These are phyloP conservation scores for Trypoxylon attenuatum DNA, from an alignment of 2,888 invertebrate species.

Conservation along the genomic window DNA sequence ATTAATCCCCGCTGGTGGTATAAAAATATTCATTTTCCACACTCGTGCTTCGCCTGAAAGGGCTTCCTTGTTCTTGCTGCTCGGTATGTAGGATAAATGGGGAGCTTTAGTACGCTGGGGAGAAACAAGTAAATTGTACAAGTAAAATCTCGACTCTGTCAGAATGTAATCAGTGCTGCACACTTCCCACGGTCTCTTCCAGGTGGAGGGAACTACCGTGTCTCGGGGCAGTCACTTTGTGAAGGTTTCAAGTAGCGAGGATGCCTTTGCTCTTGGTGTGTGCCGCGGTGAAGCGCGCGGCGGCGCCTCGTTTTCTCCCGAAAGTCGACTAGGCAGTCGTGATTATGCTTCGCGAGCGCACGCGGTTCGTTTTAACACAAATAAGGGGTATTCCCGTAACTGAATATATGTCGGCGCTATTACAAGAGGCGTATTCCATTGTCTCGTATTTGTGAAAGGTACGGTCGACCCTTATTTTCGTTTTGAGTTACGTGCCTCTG, in stretches of 20 bases:
- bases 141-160: conserved; percentile 39
- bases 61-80: background rate
- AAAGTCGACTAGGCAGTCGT: conserved; percentile 9
- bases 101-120: conserved; percentile 19
- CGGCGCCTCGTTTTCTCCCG: conserved; percentile 10
- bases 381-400: conserved; percentile 22
- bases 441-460: conserved; percentile 7
- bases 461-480: background rate
- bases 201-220: conserved; percentile 39
- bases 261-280: conserved; percentile 31
- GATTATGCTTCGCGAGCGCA: conserved; percentile 12
- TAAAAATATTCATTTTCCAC: background rate
- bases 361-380: conserved; percentile 26
- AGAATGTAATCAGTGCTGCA: conserved; percentile 38
- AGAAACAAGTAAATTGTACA: conserved; percentile 34
- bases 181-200: conserved; percentile 28
- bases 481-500: background rate
- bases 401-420: too few relatives aligned
- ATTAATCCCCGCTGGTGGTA: background rate
- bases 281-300: too few relatives aligned
- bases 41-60: background rate
- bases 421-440: too few relatives aligned
- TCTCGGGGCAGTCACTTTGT: conserved; percentile 59
- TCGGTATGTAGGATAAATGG: background rate
- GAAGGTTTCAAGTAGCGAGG: conserved; percentile 44